Conservation (phyloP, 2,113 vertebrate genomes). For the Crotalus viridis region DNA sequence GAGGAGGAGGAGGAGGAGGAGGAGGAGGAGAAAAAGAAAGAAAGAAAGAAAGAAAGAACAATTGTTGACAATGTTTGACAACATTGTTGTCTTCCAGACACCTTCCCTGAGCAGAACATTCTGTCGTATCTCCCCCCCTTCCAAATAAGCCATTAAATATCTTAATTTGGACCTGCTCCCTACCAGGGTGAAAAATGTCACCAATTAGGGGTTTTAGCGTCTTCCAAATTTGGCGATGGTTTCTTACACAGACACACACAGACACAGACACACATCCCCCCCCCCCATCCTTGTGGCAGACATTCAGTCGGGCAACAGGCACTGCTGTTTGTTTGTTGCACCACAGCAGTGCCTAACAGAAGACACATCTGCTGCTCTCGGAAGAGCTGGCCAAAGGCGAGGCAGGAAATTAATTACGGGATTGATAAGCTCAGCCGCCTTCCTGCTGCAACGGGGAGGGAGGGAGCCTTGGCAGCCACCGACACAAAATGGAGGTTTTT, state of each 20-base stretch:
- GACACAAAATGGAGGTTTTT: background rate
- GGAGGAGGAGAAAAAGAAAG: no score
- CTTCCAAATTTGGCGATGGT: background rate
- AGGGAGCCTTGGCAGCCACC: background rate
- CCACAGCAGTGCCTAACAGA: background rate
- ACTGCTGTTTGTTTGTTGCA: background rate
- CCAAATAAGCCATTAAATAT: background rate
- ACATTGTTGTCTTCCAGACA: background rate
- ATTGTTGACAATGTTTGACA: background rate
- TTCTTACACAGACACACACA: background rate
- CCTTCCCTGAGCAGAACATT: background rate
- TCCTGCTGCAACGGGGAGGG: background rate
- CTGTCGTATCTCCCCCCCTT: background rate
- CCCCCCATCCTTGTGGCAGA: background rate
- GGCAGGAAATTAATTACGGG: background rate
- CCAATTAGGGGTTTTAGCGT: background rate
- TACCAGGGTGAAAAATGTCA: constrained; percentile 19
- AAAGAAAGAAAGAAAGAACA: background rate
- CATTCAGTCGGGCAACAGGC: background rate
- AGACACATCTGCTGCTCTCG: background rate
- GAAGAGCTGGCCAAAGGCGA: background rate
- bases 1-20: no score
- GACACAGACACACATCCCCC: background rate
- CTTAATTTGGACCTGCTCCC: background rate
- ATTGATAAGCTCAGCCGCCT: background rate